Percentiles rank a stretch among this genome's conserved stretches.
These are phyloP conservation scores for Meloe dianella DNA, from an alignment of 2,888 invertebrate species.

Conservation along the genomic window DNA sequence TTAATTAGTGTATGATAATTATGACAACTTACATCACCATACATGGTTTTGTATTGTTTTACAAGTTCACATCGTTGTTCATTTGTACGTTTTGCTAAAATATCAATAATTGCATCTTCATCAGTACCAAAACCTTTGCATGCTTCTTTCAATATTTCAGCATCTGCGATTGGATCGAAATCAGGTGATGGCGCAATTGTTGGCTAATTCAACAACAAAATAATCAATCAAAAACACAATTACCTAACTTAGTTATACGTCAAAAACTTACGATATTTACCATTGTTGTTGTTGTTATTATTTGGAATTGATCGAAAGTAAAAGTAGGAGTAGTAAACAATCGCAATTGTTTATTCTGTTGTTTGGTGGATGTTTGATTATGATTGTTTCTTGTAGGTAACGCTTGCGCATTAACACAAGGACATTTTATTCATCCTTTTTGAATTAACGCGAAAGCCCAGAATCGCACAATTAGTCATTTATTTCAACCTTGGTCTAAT, in stretches of 20 bases:
- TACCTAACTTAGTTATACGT: not conserved
- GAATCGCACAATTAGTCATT: not conserved
- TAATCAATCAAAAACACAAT: slow-evolving; percentile 11
- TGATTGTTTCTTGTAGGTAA: too few species aligned
- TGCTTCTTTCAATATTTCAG: slow-evolving; percentile 81
- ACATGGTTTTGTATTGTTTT: slow-evolving; percentile 78
- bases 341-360: not conserved
- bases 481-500: not conserved
- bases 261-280: not conserved
- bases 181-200: slow-evolving; percentile 70
- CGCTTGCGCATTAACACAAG: not conserved
- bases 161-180: slow-evolving; percentile 77
- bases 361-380: not conserved
- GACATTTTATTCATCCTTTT: slow-evolving; percentile 1
- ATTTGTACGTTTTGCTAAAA: slow-evolving; percentile 79
- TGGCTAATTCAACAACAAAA: slow-evolving; percentile 68
- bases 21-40: slow-evolving; percentile 65
- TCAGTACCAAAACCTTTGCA: slow-evolving; percentile 83
- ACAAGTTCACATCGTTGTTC: slow-evolving; percentile 83
- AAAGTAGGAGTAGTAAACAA: too few species aligned
- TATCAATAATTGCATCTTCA: slow-evolving; percentile 79
- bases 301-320: not conserved
- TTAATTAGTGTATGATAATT: too few species aligned
- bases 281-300: not conserved
- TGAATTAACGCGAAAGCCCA: not conserved